Conservation (phyloP, 2,888 invertebrate genomes). For the Ypsolopha scabrella region DNA sequence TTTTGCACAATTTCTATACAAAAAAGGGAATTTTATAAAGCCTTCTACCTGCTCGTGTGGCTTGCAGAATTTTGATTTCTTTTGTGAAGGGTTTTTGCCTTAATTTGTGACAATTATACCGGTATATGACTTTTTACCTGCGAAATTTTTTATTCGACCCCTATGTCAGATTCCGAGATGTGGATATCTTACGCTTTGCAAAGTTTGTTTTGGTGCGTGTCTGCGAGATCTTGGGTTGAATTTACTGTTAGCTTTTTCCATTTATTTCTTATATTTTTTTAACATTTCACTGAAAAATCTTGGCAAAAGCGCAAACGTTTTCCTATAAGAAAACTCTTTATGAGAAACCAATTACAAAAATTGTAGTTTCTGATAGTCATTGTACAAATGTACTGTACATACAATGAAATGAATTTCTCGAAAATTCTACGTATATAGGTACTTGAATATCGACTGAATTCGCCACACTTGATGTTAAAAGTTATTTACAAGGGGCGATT, state of each 20-base stretch:
- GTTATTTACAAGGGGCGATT: neutral
- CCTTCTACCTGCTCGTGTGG: conserved; percentile 68
- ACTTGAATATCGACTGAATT: too few species aligned
- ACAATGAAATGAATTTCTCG: too few species aligned
- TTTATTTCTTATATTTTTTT: neutral
- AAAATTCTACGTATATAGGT: too few species aligned
- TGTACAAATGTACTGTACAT: too few species aligned
- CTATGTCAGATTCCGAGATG: conserved; percentile 32
- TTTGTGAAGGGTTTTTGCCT: conserved; percentile 62
- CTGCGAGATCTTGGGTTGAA: neutral
- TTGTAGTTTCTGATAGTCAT: too few species aligned
- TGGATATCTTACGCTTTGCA: conserved; percentile 59
- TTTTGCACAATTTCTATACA: conserved; percentile 56
- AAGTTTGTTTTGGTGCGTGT: conserved; percentile 39
- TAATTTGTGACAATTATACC: conserved; percentile 71
- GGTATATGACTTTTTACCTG: conserved; percentile 71
- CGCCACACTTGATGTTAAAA: too few species aligned
- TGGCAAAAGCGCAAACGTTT: too few species aligned
- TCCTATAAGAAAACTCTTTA: too few species aligned
- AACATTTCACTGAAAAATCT: too few species aligned
- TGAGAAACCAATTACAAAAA: too few species aligned
- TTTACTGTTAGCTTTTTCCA: conserved; percentile 35
- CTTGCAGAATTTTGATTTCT: conserved; percentile 70
- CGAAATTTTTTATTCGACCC: conserved; percentile 34
- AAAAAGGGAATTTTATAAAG: conserved; percentile 45